These are phyloP conservation scores for Bimastos eiseni DNA, from an alignment of 2,888 invertebrate genomes.

Conservation along the genomic window DNA sequence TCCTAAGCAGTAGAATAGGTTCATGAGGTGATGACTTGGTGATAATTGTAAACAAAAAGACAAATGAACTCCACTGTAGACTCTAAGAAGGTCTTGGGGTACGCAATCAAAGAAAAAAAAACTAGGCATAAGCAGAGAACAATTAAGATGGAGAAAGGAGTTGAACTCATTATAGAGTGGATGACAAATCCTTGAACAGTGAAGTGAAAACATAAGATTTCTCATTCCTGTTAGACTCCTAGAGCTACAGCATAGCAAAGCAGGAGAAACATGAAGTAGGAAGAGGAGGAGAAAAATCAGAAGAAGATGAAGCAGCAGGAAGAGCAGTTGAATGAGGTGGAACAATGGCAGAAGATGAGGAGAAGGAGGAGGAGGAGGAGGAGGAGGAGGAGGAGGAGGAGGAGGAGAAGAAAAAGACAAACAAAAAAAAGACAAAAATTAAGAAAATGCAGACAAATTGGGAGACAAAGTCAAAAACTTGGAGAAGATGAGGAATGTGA, in stretches of 20 bases:
- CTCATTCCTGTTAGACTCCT: not conserved
- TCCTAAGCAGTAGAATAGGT: too few relatives aligned
- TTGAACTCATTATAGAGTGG: not conserved
- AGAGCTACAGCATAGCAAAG: not conserved
- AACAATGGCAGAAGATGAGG: too few relatives aligned
- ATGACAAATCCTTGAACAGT: not conserved
- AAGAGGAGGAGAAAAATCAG: not conserved
- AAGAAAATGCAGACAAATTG: too few relatives aligned
- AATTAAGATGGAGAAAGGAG: not conserved
- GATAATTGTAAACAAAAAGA: too few relatives aligned
- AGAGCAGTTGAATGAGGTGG: not conserved
- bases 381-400: not conserved
- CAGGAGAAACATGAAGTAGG: not conserved
- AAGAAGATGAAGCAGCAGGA: not conserved
- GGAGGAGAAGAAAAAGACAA: not conserved
- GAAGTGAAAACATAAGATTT: not conserved
- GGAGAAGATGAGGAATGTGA: not conserved
- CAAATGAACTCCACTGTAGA: too few relatives aligned
- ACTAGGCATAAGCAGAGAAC: not conserved
- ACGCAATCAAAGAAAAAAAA: not conserved
- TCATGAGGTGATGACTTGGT: too few relatives aligned
- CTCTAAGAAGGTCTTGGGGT: not conserved
- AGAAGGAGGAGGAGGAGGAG: too few relatives aligned
- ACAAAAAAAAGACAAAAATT: not conserved
- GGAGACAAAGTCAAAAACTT: not conserved